A percentile compares a stretch with the other conserved stretches of the same genome.
Evolutionary conservation across 2,797 vertebrate genomes (phyloP).

Genomic region (Acanthurus tractus): DNA sequence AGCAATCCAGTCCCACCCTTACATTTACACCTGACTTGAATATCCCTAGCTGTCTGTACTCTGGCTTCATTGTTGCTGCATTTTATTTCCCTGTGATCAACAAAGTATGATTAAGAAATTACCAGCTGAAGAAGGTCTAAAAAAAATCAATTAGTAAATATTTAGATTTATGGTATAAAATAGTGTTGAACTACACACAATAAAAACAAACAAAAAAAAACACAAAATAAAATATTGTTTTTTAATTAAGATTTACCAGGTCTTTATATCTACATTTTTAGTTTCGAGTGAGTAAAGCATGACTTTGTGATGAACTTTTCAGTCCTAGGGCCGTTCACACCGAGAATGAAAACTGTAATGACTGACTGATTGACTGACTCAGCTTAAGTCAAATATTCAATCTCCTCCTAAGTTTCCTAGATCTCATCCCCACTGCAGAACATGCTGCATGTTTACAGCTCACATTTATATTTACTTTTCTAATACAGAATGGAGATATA

Average conservation of each 20-base stretch:
- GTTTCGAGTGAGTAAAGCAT: not conserved
- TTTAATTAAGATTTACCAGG: too few relatives aligned
- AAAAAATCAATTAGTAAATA: not conserved
- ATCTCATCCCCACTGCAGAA: not conserved
- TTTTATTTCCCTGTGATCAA: not conserved
- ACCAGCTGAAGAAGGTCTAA: not conserved
- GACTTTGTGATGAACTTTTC: too few relatives aligned
- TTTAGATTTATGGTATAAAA: not conserved
- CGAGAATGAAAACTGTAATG: too few relatives aligned
- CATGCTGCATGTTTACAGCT: not conserved
- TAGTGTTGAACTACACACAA: too few relatives aligned
- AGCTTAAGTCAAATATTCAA: not conserved
- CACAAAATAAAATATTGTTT: too few relatives aligned
- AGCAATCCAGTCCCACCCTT: conserved; percentile 21
- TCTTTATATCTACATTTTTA: not conserved
- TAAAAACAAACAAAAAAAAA: too few relatives aligned
- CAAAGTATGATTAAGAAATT: not conserved
- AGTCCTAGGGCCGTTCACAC: too few relatives aligned
- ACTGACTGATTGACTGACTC: too few relatives aligned
- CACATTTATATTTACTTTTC: not conserved
- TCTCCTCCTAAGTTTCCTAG: not conserved
- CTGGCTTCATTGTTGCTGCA: not conserved
- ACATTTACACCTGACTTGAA: conserved; percentile 23
- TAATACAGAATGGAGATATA: not conserved
- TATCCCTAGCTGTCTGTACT: conserved; percentile 1